Conservation (phyloP, 1,140 invertebrate genomes). For the Holotrichia oblita region DNA sequence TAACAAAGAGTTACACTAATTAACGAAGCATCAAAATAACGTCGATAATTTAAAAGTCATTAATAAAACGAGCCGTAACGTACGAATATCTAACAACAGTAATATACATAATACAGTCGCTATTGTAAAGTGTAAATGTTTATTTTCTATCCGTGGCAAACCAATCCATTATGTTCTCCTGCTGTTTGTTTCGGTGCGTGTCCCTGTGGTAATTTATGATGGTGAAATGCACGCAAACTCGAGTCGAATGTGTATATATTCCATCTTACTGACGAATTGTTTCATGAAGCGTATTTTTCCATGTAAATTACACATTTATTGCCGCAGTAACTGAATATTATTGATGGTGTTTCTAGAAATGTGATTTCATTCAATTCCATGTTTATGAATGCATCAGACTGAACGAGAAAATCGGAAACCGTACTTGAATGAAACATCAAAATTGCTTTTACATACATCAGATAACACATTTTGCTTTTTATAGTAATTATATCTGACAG, state of each 20-base stretch:
- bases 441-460: neutral
- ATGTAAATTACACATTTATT: conserved; percentile 36
- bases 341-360: neutral
- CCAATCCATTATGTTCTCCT: conserved; percentile 34
- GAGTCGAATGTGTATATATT: neutral
- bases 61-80: conserved; percentile 20
- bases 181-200: conserved; percentile 38
- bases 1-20: conserved; percentile 9
- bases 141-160: conserved; percentile 41
- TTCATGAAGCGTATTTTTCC: conserved; percentile 25
- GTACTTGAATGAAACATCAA: conserved; percentile 4
- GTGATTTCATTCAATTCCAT: neutral
- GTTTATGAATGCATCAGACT: neutral
- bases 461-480: neutral
- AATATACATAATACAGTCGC: conserved; percentile 35
- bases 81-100: conserved; percentile 1
- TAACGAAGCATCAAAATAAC: conserved; percentile 19
- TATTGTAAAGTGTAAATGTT: conserved; percentile 43
- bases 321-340: neutral
- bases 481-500: neutral
- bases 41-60: conserved; percentile 32
- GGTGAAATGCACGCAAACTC: conserved; percentile 36
- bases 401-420: neutral
- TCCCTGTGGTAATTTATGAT: conserved; percentile 39
- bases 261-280: conserved; percentile 13